Base-by-base conservation (phyloP, 1,140 invertebrate species). In the Diabrotica virgifera region DNA sequence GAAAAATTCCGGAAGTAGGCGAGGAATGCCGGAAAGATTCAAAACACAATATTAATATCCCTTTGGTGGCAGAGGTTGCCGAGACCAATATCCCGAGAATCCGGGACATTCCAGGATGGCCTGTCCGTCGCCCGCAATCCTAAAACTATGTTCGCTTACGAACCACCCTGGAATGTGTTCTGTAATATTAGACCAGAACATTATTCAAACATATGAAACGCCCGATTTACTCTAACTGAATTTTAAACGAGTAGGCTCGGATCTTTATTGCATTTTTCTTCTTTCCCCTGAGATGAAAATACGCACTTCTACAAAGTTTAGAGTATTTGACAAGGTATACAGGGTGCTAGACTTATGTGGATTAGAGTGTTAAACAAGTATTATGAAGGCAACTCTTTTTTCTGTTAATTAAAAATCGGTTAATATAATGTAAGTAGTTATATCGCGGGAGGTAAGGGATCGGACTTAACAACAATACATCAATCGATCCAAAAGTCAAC, bases 71-170 rank as follows among this genome's bases (percentile, higher is more conserved):
- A 63, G 61, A 69, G 61, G 64, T 69, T 69, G 50, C 38, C 65
- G 59, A 67, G 67, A 66, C 67, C 70, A 71, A 71, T 71, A 71
- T 69, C 65, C 67, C 54, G 64, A 64, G 70, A 69, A 71, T 71
- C 70, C 65, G n/a, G 65, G 62, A 66, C 67, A 71, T 69, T 69
- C 70, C 70, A 53, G 70, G 59, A 62, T 69, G 67, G 67, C 65
- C 67, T 69, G 70, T 69, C 63, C 62, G 40, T 52, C 57, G 65
- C 52, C 70, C 70, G 70, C 70, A 71, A 71, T 71, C 70, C 65
- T 58, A 54, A 53, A 62, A 54, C 51, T 62, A 62, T 62, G 60
- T 37, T 69, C 67, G 61, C 53, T 57, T 52, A 67, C 59, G 64
- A 62, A 59, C 61, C 59, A 58, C 58, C 51, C 55, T 55, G 67